Base-by-base conservation (phyloP, 2,797 vertebrate genomes). In the Cygnus olor region DNA sequence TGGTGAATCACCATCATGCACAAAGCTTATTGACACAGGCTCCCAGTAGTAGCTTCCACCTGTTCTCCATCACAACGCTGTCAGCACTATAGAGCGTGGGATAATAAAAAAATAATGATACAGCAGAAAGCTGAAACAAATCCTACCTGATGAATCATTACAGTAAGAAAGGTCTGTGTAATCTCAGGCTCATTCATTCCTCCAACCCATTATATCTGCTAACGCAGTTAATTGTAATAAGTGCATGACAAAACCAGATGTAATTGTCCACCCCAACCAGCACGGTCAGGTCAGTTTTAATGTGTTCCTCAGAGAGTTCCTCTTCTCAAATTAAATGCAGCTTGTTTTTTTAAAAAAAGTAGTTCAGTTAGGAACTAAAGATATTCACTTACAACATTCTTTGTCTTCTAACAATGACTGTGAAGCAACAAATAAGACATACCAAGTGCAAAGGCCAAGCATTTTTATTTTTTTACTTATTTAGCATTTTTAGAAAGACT, bases 131-230 rank as follows among this genome's bases (percentile, higher is more conserved):
- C 42, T 8, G 12, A 91, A 96, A 86, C 11, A 70, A 88, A 89
- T 87, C 60, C 70, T 70, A 86, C 77, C 68, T 91, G 68, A 95
- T 96, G 95, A 96, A 85, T 97, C 93, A 95, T 60, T 66, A 44
- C 6, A 80, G 64, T 72, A 80, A 89, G 64, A 87, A 90, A 90
- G 64, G 47, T 64, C 27, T 63, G 60, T 51, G 80, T 77, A 25
- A 90, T 82, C 91, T 89, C 66, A 77, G 70, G 53, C n/a, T 90
- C 38, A 30, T 4, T 72, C 80, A 42, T 93, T 92, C 92, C 94
- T 90, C 96, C 83, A 93, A 76, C 8, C 1, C 47, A 63, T 84
- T 90, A 86, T 84, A 91, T 51, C 83, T 89, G 68, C 60, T 93
- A 80, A 60, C 44, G 64, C 40, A 66, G 47, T 58, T 90, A 85